Conservation (phyloP, 2,888 invertebrate species). For the Fissipunctia ypsillon region DNA sequence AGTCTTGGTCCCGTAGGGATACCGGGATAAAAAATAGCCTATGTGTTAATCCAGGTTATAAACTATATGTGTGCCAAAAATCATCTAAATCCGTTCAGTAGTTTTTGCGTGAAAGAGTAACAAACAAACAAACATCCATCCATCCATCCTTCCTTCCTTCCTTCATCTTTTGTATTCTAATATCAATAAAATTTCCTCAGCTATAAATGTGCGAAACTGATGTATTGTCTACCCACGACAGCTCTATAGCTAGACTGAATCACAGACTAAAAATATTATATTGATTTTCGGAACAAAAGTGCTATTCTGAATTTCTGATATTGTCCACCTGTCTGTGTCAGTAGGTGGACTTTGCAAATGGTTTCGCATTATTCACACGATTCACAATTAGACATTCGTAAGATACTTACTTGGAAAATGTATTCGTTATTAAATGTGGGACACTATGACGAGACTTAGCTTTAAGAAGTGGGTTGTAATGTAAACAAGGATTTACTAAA, state of each 20-base stretch:
- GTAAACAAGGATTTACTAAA: neutral
- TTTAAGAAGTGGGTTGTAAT: neutral
- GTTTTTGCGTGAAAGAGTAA: too few species aligned
- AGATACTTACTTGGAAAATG: conserved; percentile 33
- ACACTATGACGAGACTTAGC: conserved; percentile 5
- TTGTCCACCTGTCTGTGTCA: neutral
- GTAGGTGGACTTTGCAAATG: conserved; percentile 16
- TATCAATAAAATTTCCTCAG: conserved; percentile 47
- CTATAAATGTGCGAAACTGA: conserved; percentile 13
- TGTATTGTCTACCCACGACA: conserved; percentile 34
- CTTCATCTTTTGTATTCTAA: conserved; percentile 40
- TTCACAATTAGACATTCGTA: conserved; percentile 4
- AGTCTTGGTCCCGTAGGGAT: too few species aligned
- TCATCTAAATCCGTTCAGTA: too few species aligned
- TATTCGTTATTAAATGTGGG: conserved; percentile 21
- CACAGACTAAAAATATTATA: conserved; percentile 32
- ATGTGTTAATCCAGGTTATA: too few species aligned
- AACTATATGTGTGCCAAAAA: too few species aligned
- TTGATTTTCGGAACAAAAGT: conserved; percentile 24
- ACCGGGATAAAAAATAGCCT: too few species aligned
- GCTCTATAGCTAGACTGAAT: conserved; percentile 12
- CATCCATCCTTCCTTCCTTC: too few species aligned
- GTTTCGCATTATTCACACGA: conserved; percentile 21
- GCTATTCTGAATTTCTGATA: neutral
- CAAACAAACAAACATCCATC: too few species aligned